A percentile compares a stretch with the other conserved stretches of the same genome.
Evolutionary conservation across 1,140 invertebrate species (phyloP).

Genomic region (Elysia chlorotica): DNA sequence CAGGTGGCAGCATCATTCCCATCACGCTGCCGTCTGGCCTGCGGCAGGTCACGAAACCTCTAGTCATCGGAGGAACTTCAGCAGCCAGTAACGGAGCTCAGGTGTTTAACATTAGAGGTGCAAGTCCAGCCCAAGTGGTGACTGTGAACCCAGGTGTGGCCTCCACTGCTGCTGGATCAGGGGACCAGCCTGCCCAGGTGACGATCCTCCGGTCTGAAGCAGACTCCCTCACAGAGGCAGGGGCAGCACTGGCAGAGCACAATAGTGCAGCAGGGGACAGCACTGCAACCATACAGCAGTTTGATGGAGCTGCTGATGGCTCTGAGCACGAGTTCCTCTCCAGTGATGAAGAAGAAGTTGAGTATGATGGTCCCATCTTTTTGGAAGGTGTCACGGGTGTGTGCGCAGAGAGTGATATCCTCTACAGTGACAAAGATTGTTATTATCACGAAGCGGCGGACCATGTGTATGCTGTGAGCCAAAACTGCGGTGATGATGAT

Average conservation of each 20-base stretch:
- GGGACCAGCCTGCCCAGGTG: constrained; percentile 21
- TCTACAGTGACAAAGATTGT: too few species aligned
- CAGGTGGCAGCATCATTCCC: constrained; percentile 18
- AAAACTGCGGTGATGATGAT: not conserved
- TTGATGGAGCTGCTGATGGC: constrained; percentile 12
- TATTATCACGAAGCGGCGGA: not conserved
- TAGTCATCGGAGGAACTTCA: constrained; percentile 26
- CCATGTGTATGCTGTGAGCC: not conserved
- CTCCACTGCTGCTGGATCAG: too few species aligned
- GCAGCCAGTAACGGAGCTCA: constrained; percentile 28
- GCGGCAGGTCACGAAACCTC: constrained; percentile 19
- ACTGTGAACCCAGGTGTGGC: not conserved
- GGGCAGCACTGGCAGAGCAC: constrained; percentile 5
- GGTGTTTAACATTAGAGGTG: constrained; percentile 20
- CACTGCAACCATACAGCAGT: constrained; percentile 25
- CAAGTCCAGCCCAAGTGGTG: not conserved
- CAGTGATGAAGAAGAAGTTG: not conserved
- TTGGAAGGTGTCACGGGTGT: too few species aligned
- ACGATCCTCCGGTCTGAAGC: too few species aligned
- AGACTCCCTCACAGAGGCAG: too few species aligned
- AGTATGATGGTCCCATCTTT: too few species aligned
- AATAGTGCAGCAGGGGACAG: constrained; percentile 15
- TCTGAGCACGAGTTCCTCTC: too few species aligned
- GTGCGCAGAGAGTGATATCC: too few species aligned
- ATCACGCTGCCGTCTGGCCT: constrained; percentile 15